phyloP scores from a whole-genome alignment of 35 echinoderm and acorn worm species.

The Heliocidaris tuberculata region DNA sequence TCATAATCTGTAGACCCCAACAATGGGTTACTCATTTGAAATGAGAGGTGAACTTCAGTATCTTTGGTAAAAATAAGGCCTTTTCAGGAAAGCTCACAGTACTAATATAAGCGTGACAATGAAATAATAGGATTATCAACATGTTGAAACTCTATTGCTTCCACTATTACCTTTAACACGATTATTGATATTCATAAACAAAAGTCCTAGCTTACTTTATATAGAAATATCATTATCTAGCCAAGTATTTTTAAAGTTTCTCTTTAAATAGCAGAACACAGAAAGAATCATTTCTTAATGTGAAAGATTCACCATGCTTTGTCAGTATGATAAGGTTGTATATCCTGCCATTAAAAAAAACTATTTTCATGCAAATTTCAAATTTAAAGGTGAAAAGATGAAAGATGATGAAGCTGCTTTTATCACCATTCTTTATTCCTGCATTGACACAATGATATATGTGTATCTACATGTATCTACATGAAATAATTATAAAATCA shows the following conservation, averaged over 20 bases:
- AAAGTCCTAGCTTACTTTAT: no score
- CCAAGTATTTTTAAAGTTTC: no score
- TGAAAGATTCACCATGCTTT: no score
- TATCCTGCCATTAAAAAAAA: not conserved
- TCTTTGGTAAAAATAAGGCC: no score
- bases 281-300: no score
- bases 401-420: not conserved
- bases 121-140: not conserved
- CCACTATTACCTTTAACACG: not conserved
- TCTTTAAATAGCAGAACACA: no score
- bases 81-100: no score
- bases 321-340: not conserved
- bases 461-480: not conserved
- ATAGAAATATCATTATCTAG: no score
- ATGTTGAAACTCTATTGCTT: not conserved
- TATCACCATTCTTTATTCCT: not conserved
- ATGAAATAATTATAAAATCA: not conserved
- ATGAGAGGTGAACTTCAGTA: no score
- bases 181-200: not conserved
- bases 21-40: no score
- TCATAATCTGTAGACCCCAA: no score
- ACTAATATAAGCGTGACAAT: no score
- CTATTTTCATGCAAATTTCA: not conserved
- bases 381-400: not conserved
- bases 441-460: not conserved